phyloP scores from a whole-genome alignment of 2,797 vertebrate genomes.

The Oophaga sylvatica region DNA sequence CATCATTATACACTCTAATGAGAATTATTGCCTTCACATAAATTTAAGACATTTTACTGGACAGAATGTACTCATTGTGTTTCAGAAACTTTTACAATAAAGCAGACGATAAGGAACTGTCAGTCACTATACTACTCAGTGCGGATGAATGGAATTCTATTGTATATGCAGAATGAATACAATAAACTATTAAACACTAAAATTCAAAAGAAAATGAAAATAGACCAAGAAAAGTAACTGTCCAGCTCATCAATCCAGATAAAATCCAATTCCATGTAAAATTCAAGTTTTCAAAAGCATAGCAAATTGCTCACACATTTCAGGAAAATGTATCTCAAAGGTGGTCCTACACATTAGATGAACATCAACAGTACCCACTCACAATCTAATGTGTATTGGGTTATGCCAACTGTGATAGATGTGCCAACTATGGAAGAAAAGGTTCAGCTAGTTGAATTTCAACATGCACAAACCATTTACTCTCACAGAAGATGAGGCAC shows the following conservation, averaged over 20 bases:
- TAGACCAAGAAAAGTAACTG: not conserved
- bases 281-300: not conserved
- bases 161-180: not conserved
- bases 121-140: not conserved
- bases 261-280: not conserved
- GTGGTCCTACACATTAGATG: too few species aligned
- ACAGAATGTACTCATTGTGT: not conserved
- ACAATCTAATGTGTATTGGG: too few species aligned
- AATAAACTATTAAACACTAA: not conserved
- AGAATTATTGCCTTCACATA: conserved; percentile 8
- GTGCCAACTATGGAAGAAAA: too few species aligned
- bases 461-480: too few species aligned
- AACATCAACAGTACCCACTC: too few species aligned
- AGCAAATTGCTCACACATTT: not conserved
- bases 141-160: not conserved
- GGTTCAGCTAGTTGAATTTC: too few species aligned
- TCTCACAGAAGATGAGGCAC: too few species aligned
- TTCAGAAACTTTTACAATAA: not conserved
- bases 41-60: conserved; percentile 4
- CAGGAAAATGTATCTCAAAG: too few species aligned
- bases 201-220: not conserved
- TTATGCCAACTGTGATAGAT: too few species aligned
- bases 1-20: conserved; percentile 59
- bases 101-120: not conserved
- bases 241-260: not conserved